Base-by-base conservation (phyloP, 1,140 invertebrate genomes). In the Argopecten irradians region DNA sequence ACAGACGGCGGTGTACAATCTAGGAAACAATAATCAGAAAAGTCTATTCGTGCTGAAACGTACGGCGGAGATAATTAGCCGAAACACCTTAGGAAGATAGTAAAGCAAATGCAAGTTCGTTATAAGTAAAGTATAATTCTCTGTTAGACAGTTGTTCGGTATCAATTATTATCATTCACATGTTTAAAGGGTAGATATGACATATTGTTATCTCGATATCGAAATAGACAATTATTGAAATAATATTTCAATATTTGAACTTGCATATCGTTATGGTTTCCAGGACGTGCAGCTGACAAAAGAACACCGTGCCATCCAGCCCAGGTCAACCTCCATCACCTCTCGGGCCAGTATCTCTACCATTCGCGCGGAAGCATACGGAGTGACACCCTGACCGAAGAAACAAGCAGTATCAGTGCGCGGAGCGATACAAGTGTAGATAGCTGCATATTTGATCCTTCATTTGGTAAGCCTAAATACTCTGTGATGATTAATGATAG, bases 341-440 rank as follows among this genome's bases (percentile, higher is more conserved):
- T 92, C 92, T 16, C 87, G 90, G 22, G 89, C 89, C 7, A 91
- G 90, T 34, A 91, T 94, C 34, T 94, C 94, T 1, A 94, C 93
- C 2, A 91, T 93, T 94, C 93, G 34, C 91, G 93, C 28, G 92
- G 91, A 8, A 94, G 93, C 85, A 92, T 93, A 71, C 92, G 91
- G 87, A 94, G 93, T 89, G 94, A 94, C 22, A 92, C 91, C 0
- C 90, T 93, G 34, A 92, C 92, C 2, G 94, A 94, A 46, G 94
- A 94, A 83, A 94, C 93, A 28, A 94, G 93, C 90, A 94, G 93
- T 88, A 93, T 94, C 34, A 94, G 94, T 83, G 93, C 93, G 11
- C 90, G 91, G 11, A 94, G 94, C 87, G 94, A 94, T 41, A 94
- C 93, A 16, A 94, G 94, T 87, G 92, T 93, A 0, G 94, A 94